Base-by-base conservation (phyloP, 1,140 invertebrate genomes). In the Parapsyche elsis region DNA sequence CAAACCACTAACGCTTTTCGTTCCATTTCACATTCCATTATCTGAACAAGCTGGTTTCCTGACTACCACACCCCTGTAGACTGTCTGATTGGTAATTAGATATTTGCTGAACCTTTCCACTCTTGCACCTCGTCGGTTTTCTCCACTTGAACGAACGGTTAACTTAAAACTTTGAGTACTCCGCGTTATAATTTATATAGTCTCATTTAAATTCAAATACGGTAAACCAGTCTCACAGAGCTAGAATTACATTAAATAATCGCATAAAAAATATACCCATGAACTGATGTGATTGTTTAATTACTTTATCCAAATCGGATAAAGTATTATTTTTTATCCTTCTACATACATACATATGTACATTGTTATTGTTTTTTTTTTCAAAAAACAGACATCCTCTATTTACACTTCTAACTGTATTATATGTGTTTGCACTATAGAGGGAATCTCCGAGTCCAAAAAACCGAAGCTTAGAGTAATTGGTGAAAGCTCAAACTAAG, bases 401-500 rank as follows among this genome's bases (percentile, higher is more conserved):
- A 38, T 38, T 38, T 38, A 4, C 30, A 38, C 30, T 7, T 38
- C 30, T 1, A 38, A 38, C 30, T 38, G 30, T 38, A 38, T 38
- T 38, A 26, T 24, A 26, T 26, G 64, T 67, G 26, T 26, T 26
- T 24, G 14, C 24, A 67, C 24, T 4, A 4, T 2, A 53, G 49
- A 14, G 10, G 16, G 10, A 67, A 67, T 5, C 5, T 26, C 24
- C 64, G n/a, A 24, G 38, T 44, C 46, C 19, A 23, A 61, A 78
- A 75, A 75, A 73, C 23, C 23, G 71, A 30, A 79, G 81, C 81
- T 83, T 83, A 81, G 76, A 79, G 81, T 83, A 83, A 83, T 83
- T 83, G 81, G 81, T 64, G 81, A 83, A 75, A 81, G 81, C 80
- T 80, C 80, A 71, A 76, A 77, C 79, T 83, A 83, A 83, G 81